Evolutionary conservation across 2,113 vertebrate species (phyloP).

Genomic region (Halcyon senegalensis): DNA sequence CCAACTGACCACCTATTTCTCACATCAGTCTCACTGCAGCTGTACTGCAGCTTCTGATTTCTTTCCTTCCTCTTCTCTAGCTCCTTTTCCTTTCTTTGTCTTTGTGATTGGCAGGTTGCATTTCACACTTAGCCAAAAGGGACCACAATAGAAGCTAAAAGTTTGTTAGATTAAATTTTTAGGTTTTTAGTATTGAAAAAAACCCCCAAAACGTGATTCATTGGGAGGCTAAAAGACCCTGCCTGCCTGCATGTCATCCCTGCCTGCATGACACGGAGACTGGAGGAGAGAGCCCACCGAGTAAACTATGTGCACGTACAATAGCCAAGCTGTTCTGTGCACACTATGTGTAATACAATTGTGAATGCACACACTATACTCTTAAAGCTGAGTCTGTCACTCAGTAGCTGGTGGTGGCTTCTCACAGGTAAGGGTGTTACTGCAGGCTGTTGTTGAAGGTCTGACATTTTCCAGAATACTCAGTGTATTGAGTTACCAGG

Average conservation of each 20-base stretch:
- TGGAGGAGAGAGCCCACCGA: not conserved
- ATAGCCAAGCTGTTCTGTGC: not conserved
- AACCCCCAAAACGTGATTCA: not conserved
- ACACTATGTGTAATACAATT: rapidly evolving
- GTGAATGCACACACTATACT: not conserved
- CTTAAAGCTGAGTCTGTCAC: not conserved
- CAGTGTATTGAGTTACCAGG: not conserved
- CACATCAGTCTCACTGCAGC: not conserved
- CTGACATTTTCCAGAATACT: constrained; percentile 40
- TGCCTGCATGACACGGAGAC: not conserved
- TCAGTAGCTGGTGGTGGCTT: not conserved
- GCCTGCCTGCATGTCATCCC: not conserved
- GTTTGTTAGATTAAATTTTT: not conserved
- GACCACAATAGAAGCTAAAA: not conserved
- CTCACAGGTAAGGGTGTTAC: not conserved
- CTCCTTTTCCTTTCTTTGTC: constrained; percentile 59
- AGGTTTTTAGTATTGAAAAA: not conserved
- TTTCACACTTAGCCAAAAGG: not conserved
- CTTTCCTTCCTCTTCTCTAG: constrained; percentile 40
- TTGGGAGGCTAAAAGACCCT: not conserved
- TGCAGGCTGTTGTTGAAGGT: not conserved
- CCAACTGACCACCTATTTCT: not conserved
- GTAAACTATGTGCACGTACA: rapidly evolving
- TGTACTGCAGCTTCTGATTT: not conserved
- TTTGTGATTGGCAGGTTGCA: not conserved